Evolutionary conservation across 2,888 invertebrate genomes (phyloP), one percentile per base, ranked within the genome.

Genomic region (Fragum fragum): DNA sequence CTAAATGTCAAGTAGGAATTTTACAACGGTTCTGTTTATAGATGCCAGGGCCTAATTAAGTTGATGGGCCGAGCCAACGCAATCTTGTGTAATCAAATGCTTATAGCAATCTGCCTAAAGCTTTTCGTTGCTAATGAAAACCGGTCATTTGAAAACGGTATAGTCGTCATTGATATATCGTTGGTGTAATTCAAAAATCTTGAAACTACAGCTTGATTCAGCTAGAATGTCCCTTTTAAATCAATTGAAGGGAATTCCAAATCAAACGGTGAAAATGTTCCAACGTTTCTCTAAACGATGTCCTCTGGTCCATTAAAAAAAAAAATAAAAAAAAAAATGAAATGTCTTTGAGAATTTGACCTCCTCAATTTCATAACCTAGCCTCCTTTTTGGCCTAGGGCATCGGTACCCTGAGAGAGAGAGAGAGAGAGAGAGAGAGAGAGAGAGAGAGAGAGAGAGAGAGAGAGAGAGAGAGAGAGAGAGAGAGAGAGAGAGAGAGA

Each of bases 71-170:
- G 18, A 36, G 26, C 21, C 36, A 66, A 66, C 23, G 42, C 66
- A 66, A 66, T 66, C 66, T 42, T 42, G 66, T 66, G 66, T 66
- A 66, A 66, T 66, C 42, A 66, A 42, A 66, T 66, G 66, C 66
- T 39, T 42, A 66, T 42, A 9, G n/a, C 42, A 66, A 66, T 66
- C 26, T 5, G 26, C 42, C 42, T 23, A 0, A 42, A 66, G 42
- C 5, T 42, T 23, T 42, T 66, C 23, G 66, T 11, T 42, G 66
- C 47, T 66, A 42, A 66, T 42, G 66, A 66, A 66, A 42, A 9
- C 9, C 14, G 26, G 32, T 23, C 61, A 28, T 61, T 29, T n/a
- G n/a, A n/a, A n/a, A n/a, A n/a, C n/a, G n/a, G n/a, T n/a, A n/a
- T n/a, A n/a, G n/a, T n/a, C n/a, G n/a, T n/a, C n/a, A n/a, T n/a